Evolutionary conservation across 2,888 invertebrate genomes (phyloP).

Genomic region (Agrochola lota): DNA sequence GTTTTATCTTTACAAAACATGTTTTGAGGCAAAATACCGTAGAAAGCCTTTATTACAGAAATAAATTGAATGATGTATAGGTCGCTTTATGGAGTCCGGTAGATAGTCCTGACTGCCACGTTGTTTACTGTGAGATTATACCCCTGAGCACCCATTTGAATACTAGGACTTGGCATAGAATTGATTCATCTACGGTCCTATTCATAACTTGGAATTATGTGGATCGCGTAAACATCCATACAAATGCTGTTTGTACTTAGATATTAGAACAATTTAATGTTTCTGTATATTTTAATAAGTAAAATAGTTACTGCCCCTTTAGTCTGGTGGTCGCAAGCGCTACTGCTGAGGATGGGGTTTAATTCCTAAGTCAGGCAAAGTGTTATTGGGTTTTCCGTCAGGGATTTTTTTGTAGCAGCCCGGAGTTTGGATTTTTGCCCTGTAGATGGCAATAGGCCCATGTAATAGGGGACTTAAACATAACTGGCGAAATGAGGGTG

Average conservation of each 20-base stretch:
- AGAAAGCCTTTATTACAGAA: background rate
- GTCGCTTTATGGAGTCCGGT: background rate
- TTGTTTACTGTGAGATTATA: conserved; percentile 37
- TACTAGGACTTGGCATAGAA: conserved; percentile 14
- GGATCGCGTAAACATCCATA: conserved; percentile 10
- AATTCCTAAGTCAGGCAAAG: too few relatives aligned
- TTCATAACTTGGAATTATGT: conserved; percentile 8
- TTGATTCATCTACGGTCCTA: conserved; percentile 28
- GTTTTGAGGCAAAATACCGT: background rate
- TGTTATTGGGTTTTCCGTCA: too few relatives aligned
- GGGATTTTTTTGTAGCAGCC: too few relatives aligned
- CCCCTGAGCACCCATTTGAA: conserved; percentile 16
- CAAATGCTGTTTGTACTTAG: background rate
- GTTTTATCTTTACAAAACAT: background rate
- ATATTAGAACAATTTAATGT: background rate
- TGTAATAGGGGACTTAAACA: too few relatives aligned
- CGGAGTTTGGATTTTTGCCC: too few relatives aligned
- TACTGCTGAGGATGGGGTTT: too few relatives aligned
- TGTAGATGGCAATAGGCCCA: too few relatives aligned
- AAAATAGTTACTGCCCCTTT: too few relatives aligned
- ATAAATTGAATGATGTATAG: background rate
- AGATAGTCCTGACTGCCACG: conserved; percentile 10
- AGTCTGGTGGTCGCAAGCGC: too few relatives aligned
- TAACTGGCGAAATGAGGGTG: too few relatives aligned
- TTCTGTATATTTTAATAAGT: background rate